Evolutionary conservation across 1,140 invertebrate species (phyloP), one percentile per base, ranked within the genome.

Genomic region (Tribolium castaneum): DNA sequence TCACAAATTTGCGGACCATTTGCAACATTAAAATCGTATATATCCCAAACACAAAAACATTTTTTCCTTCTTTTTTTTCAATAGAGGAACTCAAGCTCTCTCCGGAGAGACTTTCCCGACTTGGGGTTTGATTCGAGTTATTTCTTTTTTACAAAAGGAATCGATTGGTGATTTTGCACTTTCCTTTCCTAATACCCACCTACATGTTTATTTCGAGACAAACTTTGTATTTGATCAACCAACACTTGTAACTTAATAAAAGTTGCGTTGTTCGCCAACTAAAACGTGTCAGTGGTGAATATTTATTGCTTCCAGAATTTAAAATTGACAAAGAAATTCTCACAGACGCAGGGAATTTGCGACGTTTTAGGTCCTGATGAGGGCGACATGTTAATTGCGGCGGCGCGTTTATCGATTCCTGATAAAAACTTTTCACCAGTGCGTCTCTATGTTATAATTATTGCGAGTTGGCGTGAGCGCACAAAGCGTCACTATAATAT

Each of bases 1-100:
- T 59, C 30, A 50, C 22, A 45, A 49, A 77, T 52, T 77, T 77
- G 71, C 70, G 56, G 62, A 39, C 52, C 51, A 72, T 77, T 77
- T 51, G 12, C 34, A 39, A 54, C 66, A 30, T 59, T 72, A 45
- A 72, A 70, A 54, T 56, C 70, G 54, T 70, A 73, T 45, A 75
- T 66, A 66, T 35, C 5, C 0, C 59, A 14, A 66, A 66, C 30
- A 14, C n/a, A 66, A 66, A 35, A 66, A 22, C 14, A 13, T 66
- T 66, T 12, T 14, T 30, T 14, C 73, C 16, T 30, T 70, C 51
- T 77, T 45, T 70, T 52, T 77, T 77, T 72, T 50, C 54, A 77
- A 52, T 77, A 16, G 19, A 59, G n/a, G 13, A 56, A 77, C 34
- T 71, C 30, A 77, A 77, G 39, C 52, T 71, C 49, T 51, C 56